These are phyloP conservation scores for Embiotoca jacksoni DNA, from an alignment of 2,113 vertebrate genomes.

Conservation along the genomic window DNA sequence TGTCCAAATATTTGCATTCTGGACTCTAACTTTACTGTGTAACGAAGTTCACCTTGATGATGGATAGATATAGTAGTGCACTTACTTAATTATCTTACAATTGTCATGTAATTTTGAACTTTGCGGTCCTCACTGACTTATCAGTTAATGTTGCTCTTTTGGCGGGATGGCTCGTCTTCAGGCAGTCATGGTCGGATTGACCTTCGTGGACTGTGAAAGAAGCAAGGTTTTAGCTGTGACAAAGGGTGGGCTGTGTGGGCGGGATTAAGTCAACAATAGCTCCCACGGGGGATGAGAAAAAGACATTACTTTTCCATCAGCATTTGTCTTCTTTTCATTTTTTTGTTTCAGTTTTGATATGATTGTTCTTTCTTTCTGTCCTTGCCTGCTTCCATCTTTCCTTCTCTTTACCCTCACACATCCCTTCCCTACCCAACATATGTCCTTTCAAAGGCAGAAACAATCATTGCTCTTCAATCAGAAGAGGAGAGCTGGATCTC, in stretches of 20 bases:
- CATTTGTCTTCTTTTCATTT: constrained; percentile 38
- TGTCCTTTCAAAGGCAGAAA: constrained; percentile 77
- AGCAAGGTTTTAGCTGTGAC: constrained; percentile 54
- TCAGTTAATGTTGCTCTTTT: constrained; percentile 30
- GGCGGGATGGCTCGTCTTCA: constrained; percentile 38
- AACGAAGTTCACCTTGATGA: no score
- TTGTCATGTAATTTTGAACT: constrained; percentile 38
- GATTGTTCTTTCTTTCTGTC: constrained; percentile 13
- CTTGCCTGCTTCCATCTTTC: constrained; percentile 13
- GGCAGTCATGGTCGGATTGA: constrained; percentile 52
- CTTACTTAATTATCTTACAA: background rate
- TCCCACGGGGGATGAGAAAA: constrained; percentile 53
- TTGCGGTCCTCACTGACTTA: constrained; percentile 6
- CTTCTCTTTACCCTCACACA: background rate
- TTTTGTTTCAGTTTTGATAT: constrained; percentile 6
- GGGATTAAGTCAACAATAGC: constrained; percentile 62
- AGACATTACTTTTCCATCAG: constrained; percentile 46
- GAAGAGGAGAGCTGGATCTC: constrained; percentile 67
- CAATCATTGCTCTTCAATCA: constrained; percentile 77
- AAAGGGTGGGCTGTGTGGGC: constrained; percentile 56
- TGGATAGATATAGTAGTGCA: no score
- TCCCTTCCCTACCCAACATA: constrained; percentile 33
- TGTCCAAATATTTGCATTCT: no score
- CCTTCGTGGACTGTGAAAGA: constrained; percentile 55
- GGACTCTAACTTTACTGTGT: no score